Evolutionary conservation across 1,140 invertebrate species (phyloP), one percentile per base, ranked within the genome.

Genomic region (Hycleus phaleratus): DNA sequence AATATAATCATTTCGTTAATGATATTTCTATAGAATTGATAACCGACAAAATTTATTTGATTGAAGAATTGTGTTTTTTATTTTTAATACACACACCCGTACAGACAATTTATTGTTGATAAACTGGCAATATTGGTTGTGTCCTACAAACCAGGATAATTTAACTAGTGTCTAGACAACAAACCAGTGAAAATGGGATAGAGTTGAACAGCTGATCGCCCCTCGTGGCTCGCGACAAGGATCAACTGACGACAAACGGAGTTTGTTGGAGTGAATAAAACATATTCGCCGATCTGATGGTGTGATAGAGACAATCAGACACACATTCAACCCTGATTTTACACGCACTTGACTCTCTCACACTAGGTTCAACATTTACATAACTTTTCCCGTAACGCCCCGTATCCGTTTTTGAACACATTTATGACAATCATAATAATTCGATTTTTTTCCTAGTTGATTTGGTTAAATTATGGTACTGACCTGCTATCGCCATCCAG

Each of bases 401-500:
- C 25, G 46, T 51, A 45, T 47, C 58, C 49, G 43, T 42, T 46
- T 26, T 9, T 40, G n/a, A 61, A 56, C 9, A 25, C 42, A 18
- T 46, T 56, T 11, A 53, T 9, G 44, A 44, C 32, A 49, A 49
- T 11, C 12, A 2, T 42, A 42, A 32, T 7, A 32, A 5, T 42
- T 42, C 10, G 40, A n/a, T n/a, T 11, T 42, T 4, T n/a, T 42
- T 8, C 4, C 10, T 42, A 5, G 9, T 7, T 11, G 10, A 6
- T 2, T 8, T 4, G 11, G 10, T 42, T 7, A 42, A 42, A 42
- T 11, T 3, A 7, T 8, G 40, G 32, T 59, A 81, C 88, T 87
- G 77, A 95, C 93, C 93, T 93, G 93, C 92, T 82, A 95, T 95
- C 79, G 92, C 92, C 93, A 95, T 95, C 93, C 93, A 95, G 61